These are phyloP conservation scores for Drosophila eohydei DNA, from an alignment of 2,888 invertebrate genomes.

Conservation along the genomic window DNA sequence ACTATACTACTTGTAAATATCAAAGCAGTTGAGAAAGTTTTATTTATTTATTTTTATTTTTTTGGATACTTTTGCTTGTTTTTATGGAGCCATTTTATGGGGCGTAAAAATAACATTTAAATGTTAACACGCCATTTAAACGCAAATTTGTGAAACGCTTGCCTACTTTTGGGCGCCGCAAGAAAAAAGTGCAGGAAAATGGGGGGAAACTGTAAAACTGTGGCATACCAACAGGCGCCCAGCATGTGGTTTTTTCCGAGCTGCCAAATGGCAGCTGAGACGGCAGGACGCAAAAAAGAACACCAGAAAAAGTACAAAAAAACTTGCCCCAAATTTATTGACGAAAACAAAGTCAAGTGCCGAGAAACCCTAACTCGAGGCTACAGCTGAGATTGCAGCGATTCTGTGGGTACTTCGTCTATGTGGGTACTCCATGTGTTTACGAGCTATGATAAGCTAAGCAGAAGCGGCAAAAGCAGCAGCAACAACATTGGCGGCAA, in stretches of 20 bases:
- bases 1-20: conserved; percentile 32
- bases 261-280: conserved; percentile 50
- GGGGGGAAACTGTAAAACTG: conserved; percentile 59
- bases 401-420: conserved; percentile 38
- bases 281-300: conserved; percentile 6
- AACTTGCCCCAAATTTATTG: conserved; percentile 69
- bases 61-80: conserved; percentile 30
- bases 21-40: conserved; percentile 56
- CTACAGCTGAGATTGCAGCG: conserved; percentile 55
- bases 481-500: conserved; percentile 18
- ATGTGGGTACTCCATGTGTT: conserved; percentile 65
- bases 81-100: conserved; percentile 69
- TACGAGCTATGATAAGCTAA: conserved; percentile 72
- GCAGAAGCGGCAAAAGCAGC: conserved; percentile 21
- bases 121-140: conserved; percentile 81
- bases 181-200: conserved; percentile 25
- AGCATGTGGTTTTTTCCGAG: conserved; percentile 58
- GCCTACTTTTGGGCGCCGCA: conserved; percentile 46
- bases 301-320: neutral
- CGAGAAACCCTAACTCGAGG: conserved; percentile 41
- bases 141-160: conserved; percentile 62
- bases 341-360: conserved; percentile 76
- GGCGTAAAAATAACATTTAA: conserved; percentile 78
- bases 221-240: conserved; percentile 69
- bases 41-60: conserved; percentile 14